Percentiles rank a stretch among this genome's conserved stretches.
These are phyloP conservation scores for Colaptes auratus DNA, from an alignment of 2,113 vertebrate genomes.

Conservation along the genomic window DNA sequence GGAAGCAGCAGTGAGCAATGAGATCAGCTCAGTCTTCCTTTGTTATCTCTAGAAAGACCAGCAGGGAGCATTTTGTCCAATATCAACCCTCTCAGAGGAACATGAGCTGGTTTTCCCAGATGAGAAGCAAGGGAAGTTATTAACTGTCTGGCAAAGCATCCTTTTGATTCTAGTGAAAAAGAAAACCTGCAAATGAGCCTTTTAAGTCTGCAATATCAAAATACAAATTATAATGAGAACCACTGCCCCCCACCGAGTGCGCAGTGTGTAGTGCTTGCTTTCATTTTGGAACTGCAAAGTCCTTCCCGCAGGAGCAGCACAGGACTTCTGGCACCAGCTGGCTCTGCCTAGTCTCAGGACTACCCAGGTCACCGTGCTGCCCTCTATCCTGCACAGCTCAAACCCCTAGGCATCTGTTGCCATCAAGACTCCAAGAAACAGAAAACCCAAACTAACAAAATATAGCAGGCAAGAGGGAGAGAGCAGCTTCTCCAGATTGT, in stretches of 20 bases:
- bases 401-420: not conserved
- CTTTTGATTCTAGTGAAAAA: not conserved
- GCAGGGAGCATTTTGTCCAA: not conserved
- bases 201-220: not conserved
- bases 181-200: not conserved
- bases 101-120: not conserved
- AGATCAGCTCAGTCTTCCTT: not conserved
- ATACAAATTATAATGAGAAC: not conserved
- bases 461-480: not conserved
- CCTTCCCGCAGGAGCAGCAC: not conserved
- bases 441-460: not conserved
- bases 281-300: not conserved
- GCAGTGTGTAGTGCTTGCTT: not conserved
- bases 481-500: not conserved
- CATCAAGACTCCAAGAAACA: accelerated
- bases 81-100: not conserved
- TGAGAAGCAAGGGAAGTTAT: not conserved
- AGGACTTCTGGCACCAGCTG: not conserved
- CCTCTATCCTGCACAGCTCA: not conserved
- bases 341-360: not conserved
- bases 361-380: not conserved
- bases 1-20: not conserved
- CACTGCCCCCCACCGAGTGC: not conserved
- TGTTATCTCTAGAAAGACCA: not conserved
- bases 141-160: not conserved